Evolutionary conservation across 1,140 invertebrate species (phyloP).

Genomic region (Zaprionus camerounensis): DNA sequence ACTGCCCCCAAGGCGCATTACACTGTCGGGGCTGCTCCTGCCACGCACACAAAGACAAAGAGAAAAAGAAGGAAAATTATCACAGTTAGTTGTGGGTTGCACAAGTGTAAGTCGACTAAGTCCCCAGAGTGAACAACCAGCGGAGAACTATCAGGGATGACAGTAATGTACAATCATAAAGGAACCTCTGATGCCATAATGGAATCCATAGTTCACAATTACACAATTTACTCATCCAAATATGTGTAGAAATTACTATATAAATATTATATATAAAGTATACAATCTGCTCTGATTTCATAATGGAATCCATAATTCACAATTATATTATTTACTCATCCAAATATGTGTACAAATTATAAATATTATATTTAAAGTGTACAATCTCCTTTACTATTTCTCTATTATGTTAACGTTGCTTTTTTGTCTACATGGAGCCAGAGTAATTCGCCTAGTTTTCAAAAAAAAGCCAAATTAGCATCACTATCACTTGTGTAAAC

Average conservation of each 20-base stretch:
- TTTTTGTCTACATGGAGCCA: neutral
- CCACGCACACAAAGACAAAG: neutral
- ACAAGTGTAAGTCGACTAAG: constrained; percentile 31
- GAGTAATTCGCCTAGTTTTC: neutral
- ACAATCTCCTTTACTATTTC: neutral
- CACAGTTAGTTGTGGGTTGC: constrained; percentile 30
- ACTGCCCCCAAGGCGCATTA: constrained; percentile 84
- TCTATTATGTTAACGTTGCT: neutral
- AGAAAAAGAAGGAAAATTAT: constrained; percentile 10
- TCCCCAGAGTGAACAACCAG: neutral
- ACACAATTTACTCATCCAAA: no score
- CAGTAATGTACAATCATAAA: neutral
- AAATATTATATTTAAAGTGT: no score
- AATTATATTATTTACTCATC: no score
- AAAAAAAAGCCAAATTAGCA: neutral
- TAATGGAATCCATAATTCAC: no score
- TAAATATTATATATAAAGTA: no score
- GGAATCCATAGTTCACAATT: no score
- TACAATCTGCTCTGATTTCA: no score
- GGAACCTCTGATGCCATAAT: no score
- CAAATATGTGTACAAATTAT: no score
- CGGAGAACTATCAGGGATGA: neutral
- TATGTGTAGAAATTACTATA: no score
- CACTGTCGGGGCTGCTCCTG: constrained; percentile 73
- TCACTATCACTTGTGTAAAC: constrained; percentile 3